Conservation (phyloP, 2,888 invertebrate species). For the Agonopterix alstromeriana region DNA sequence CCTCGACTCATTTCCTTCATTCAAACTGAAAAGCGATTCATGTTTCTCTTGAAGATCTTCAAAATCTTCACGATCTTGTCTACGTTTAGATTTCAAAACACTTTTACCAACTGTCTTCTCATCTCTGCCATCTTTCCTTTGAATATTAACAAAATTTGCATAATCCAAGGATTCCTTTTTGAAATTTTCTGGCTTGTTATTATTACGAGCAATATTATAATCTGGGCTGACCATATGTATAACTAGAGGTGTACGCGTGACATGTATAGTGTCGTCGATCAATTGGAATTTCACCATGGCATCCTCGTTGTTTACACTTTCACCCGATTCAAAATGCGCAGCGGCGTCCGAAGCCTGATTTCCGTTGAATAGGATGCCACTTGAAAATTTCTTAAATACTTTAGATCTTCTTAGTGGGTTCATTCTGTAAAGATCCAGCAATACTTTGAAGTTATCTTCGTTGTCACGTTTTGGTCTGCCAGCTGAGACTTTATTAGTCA, state of each 20-base stretch:
- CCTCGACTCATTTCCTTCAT: not conserved
- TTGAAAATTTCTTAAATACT: conserved; percentile 42
- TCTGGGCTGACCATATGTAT: conserved; percentile 13
- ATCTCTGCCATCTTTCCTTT: no score
- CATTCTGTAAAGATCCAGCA: conserved; percentile 50
- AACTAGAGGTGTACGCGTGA: conserved; percentile 9
- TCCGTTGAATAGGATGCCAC: conserved; percentile 27
- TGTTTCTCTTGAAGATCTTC: not conserved
- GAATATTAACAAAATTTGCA: no score
- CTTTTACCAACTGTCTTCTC: no score
- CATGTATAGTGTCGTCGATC: conserved; percentile 32
- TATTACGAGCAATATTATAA: conserved; percentile 20
- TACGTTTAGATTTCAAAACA: not conserved
- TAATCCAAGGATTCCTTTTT: not conserved
- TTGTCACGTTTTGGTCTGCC: conserved; percentile 9
- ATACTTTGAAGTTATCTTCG: conserved; percentile 40
- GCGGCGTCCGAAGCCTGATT: conserved; percentile 16
- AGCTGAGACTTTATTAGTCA: no score
- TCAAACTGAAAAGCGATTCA: not conserved
- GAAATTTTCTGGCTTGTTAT: conserved; percentile 25
- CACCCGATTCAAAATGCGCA: conserved; percentile 8
- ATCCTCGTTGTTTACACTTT: conserved; percentile 33
- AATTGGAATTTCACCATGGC: conserved; percentile 23
- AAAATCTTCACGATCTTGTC: not conserved
- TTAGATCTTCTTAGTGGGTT: conserved; percentile 48